phyloP scores from a whole-genome alignment of 2,888 invertebrate genomes.

The Dicyrtoma fusca region DNA sequence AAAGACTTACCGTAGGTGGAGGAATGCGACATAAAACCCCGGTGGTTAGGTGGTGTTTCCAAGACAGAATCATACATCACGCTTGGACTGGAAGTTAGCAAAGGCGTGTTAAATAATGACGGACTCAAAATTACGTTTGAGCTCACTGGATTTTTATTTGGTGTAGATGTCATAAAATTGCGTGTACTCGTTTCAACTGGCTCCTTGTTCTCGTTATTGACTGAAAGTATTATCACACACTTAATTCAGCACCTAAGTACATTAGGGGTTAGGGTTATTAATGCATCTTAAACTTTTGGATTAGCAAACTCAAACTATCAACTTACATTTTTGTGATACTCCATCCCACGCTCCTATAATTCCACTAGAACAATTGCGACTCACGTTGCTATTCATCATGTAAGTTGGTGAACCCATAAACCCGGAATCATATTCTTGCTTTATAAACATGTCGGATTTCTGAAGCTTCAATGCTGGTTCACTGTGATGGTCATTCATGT shows the following conservation, averaged over 20 bases:
- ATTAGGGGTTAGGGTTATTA: too few relatives aligned
- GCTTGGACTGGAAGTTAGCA: constrained; percentile 34
- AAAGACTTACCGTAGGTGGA: neutral
- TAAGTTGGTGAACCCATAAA: constrained; percentile 19
- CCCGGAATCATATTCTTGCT: constrained; percentile 27
- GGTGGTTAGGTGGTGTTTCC: constrained; percentile 27
- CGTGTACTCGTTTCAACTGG: neutral
- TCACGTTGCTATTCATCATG: constrained; percentile 10
- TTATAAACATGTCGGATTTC: constrained; percentile 11
- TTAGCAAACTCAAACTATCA: neutral
- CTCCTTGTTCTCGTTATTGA: constrained; percentile 33
- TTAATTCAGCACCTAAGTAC: too few relatives aligned
- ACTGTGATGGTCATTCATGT: too few relatives aligned
- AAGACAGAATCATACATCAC: constrained; percentile 23
- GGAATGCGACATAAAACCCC: neutral
- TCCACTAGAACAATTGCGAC: constrained; percentile 31
- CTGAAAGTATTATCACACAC: constrained; percentile 5
- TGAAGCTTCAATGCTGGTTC: too few relatives aligned
- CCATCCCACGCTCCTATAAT: constrained; percentile 34
- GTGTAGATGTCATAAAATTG: constrained; percentile 29
- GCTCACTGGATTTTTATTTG: constrained; percentile 34
- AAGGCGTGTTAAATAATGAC: constrained; percentile 35
- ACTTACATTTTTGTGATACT: constrained; percentile 31
- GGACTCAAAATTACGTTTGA: constrained; percentile 32
- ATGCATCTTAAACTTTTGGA: too few relatives aligned